Evolutionary conservation across 2,888 invertebrate genomes (phyloP).

Genomic region (Stenchaetothrips biformis): DNA sequence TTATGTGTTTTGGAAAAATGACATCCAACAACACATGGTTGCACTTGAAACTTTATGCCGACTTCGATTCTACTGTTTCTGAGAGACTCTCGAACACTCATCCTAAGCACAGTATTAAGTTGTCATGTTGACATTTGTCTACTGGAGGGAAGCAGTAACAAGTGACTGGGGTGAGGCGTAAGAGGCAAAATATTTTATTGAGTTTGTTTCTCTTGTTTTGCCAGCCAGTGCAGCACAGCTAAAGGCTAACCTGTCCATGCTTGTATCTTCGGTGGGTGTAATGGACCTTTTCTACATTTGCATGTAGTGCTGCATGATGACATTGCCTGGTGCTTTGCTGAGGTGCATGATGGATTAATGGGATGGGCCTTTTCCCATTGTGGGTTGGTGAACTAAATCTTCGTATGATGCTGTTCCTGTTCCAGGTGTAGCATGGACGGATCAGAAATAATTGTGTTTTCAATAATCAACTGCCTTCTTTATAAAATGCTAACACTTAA

Average conservation of each 20-base stretch:
- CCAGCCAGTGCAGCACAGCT: constrained; percentile 37
- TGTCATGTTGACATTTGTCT: background rate
- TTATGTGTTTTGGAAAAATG: background rate
- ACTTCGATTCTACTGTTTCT: background rate
- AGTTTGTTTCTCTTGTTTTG: constrained; percentile 33
- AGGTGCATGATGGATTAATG: background rate
- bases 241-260: constrained; percentile 36
- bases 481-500: too few species aligned
- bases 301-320: constrained; percentile 14
- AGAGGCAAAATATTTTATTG: background rate
- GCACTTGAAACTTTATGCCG: background rate
- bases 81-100: background rate
- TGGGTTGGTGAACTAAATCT: background rate
- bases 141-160: background rate
- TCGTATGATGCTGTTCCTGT: too few species aligned
- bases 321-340: background rate
- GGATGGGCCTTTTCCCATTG: background rate
- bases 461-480: too few species aligned
- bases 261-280: constrained; percentile 36
- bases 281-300: constrained; percentile 31
- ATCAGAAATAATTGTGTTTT: too few species aligned
- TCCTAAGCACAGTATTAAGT: background rate
- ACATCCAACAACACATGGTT: background rate
- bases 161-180: background rate
- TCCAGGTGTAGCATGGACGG: too few species aligned